Conservation (phyloP, 2,888 invertebrate species). For the Neuroscelio doddi region DNA sequence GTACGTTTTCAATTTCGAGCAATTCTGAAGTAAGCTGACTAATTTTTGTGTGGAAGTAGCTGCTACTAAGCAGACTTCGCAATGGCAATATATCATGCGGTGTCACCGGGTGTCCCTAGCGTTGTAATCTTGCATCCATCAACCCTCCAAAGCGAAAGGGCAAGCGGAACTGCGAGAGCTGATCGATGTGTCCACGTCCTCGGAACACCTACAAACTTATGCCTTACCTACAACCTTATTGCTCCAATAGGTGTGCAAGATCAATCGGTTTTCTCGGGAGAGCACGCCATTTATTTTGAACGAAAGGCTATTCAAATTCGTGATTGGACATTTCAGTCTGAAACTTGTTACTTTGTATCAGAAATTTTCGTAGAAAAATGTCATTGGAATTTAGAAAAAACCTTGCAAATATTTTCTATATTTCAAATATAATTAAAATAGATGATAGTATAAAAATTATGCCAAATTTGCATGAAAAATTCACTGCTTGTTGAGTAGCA, state of each 20-base stretch:
- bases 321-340: constrained; percentile 31
- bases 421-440: too few relatives aligned
- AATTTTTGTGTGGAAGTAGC: constrained; percentile 23
- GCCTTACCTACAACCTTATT: constrained; percentile 24
- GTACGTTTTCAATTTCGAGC: too few relatives aligned
- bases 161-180: constrained; percentile 51
- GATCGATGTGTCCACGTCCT: constrained; percentile 65
- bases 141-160: constrained; percentile 56
- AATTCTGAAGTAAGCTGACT: constrained; percentile 12
- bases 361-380: too few relatives aligned
- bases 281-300: constrained; percentile 38
- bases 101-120: constrained; percentile 52
- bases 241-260: constrained; percentile 41
- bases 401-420: too few relatives aligned
- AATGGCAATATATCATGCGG: constrained; percentile 46
- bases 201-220: constrained; percentile 49
- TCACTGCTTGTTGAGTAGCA: too few relatives aligned
- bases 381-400: too few relatives aligned
- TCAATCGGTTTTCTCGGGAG: constrained; percentile 46
- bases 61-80: constrained; percentile 41
- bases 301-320: constrained; percentile 38
- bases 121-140: constrained; percentile 71
- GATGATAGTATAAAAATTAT: too few relatives aligned
- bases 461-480: too few relatives aligned
- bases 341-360: not conserved